These are phyloP conservation scores for Albula glossodonta DNA, from an alignment of 2,113 vertebrate species.

Conservation along the genomic window DNA sequence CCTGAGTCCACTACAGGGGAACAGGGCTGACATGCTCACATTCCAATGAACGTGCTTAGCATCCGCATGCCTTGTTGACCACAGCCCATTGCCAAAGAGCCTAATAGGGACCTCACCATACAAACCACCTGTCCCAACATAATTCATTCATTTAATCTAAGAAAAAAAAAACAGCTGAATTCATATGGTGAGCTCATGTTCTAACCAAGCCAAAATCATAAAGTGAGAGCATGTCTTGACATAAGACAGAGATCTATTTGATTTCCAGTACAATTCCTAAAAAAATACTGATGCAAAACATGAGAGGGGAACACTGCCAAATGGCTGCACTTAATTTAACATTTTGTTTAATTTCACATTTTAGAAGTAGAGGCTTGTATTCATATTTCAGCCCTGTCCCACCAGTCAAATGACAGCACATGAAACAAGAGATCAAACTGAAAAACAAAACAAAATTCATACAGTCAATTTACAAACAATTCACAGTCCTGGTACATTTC, in stretches of 20 bases:
- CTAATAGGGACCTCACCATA: background rate
- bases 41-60: constrained; percentile 36
- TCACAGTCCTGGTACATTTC: background rate
- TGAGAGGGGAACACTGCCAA: background rate
- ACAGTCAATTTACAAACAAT: background rate
- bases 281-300: background rate
- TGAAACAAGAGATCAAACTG: background rate
- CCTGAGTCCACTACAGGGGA: constrained; percentile 53
- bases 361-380: background rate
- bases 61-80: constrained; percentile 49
- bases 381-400: background rate
- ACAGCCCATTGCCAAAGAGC: constrained; percentile 20
- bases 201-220: background rate
- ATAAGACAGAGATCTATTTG: background rate
- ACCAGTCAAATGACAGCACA: background rate
- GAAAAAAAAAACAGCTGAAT: constrained; percentile 22
- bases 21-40: constrained; percentile 24
- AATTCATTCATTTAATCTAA: background rate
- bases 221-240: background rate
- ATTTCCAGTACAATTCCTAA: background rate
- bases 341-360: background rate
- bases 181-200: background rate
- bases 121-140: background rate
- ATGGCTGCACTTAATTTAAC: background rate
- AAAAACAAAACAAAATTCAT: background rate